These are phyloP conservation scores for Laupala kohalensis DNA, from an alignment of 1,140 invertebrate genomes.

Conservation along the genomic window DNA sequence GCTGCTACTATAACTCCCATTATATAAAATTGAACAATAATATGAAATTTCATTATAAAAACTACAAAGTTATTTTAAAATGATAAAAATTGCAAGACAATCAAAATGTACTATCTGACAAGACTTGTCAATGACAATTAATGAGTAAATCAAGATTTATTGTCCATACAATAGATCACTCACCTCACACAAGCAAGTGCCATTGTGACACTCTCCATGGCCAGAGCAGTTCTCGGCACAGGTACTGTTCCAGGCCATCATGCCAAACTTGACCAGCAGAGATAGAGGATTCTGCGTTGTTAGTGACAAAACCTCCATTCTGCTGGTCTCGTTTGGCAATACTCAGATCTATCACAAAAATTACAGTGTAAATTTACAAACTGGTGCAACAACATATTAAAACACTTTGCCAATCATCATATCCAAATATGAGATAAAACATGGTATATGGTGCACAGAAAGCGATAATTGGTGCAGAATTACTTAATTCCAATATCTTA, in stretches of 20 bases:
- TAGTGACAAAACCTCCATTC: conserved; percentile 33
- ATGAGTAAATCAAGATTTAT: too few relatives aligned
- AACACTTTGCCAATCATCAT: not conserved
- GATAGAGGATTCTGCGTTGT: conserved; percentile 35
- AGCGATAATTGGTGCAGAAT: not conserved
- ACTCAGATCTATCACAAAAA: not conserved
- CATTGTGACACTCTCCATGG: conserved; percentile 81
- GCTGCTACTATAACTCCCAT: too few relatives aligned
- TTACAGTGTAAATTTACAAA: not conserved
- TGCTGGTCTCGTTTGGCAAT: conserved; percentile 15
- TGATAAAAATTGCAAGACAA: too few relatives aligned
- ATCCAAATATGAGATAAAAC: not conserved
- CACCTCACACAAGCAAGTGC: conserved; percentile 82
- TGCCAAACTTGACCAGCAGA: conserved; percentile 31
- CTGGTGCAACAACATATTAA: not conserved
- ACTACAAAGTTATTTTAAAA: too few relatives aligned
- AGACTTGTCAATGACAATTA: too few relatives aligned
- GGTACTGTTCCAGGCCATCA: conserved; percentile 33
- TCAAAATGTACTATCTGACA: too few relatives aligned
- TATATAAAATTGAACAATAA: too few relatives aligned
- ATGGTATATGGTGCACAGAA: not conserved
- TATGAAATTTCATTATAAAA: too few relatives aligned
- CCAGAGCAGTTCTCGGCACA: conserved; percentile 61
- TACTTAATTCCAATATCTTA: not conserved
- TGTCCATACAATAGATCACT: too few relatives aligned